Evolutionary conservation across 2,113 vertebrate species (phyloP).

Genomic region (Oreochromis aureus): DNA sequence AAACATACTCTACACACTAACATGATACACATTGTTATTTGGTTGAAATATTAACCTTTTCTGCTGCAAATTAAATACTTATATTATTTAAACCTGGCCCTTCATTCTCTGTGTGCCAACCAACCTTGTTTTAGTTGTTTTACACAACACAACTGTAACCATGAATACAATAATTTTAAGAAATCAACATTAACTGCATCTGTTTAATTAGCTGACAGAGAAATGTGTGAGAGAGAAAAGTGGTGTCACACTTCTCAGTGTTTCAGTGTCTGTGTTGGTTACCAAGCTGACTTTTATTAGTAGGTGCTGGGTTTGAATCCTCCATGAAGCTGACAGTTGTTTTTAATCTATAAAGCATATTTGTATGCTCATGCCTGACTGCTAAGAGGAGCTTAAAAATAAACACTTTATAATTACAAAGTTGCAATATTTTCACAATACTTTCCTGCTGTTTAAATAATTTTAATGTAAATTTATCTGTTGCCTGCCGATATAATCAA

Average conservation of each 20-base stretch:
- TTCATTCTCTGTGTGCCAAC: accelerated
- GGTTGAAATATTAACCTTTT: accelerated
- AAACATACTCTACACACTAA: neutral
- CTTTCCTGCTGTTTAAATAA: neutral
- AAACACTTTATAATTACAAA: accelerated
- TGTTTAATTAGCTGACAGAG: neutral
- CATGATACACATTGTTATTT: accelerated
- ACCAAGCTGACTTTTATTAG: accelerated
- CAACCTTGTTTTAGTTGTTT: accelerated
- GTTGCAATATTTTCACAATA: neutral
- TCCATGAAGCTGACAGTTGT: neutral
- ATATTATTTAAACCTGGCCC: accelerated
- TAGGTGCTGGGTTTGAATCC: neutral
- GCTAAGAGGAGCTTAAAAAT: neutral
- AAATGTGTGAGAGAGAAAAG: neutral
- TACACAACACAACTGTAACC: accelerated
- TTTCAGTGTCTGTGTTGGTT: no score
- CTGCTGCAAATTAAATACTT: accelerated
- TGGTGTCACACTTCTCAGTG: neutral
- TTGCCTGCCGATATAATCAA: neutral
- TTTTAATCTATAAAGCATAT: neutral
- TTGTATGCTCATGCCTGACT: neutral
- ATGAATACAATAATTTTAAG: neutral
- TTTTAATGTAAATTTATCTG: accelerated
- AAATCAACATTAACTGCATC: neutral